Evolutionary conservation across 2,797 vertebrate genomes (phyloP), one percentile per base, ranked within the genome.

Genomic region (Heteromormyrus szaboi): DNA sequence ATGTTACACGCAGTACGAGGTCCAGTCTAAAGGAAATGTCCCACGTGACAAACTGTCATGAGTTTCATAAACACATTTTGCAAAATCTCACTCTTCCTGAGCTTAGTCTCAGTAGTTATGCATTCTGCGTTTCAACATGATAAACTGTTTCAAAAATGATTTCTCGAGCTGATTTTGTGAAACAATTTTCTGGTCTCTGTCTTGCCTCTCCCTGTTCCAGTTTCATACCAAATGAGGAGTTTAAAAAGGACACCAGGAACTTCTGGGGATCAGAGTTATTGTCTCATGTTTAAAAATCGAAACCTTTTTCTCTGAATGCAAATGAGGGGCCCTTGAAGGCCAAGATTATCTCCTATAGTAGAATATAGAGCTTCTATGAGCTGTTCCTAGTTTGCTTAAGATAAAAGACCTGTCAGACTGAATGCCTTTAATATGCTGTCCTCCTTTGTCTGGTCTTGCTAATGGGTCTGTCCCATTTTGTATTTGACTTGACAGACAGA

Each of bases 1-100:
- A 44, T 89, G 37, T 89, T 87, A 81, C 50, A 81, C 6, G 11
- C 44, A 59, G 37, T 12, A 6, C 11, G 8, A 86, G 7, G 50
- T 59, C 44, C 94, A 93, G 93, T 93, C 92, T 91, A 93, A 94
- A 95, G 93, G 95, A 96, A 95, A 93, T 94, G 93, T 93, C 93
- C 79, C 25, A 17, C 19, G 92, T 95, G 93, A 94, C 84, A 93
- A 96, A 94, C 95, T 94, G 94, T 94, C 92, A 96, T 95, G 94
- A 94, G 94, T 93, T 93, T 93, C 94, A 85, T 91, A 95, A 93
- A 94, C 94, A 96, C 94, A 92, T 93, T 91, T 89, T 91, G 89
- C 90, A 89, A 88, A 79, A 91, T 89, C 12, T 90, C 84, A 89
- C 84, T 89, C 89, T 92, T 93, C 91, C 84, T 84, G 92, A 88